Evolutionary conservation across 2,797 vertebrate species (phyloP), one percentile per base, ranked within the genome.

Genomic region (Muraenolepis orangiensis): DNA sequence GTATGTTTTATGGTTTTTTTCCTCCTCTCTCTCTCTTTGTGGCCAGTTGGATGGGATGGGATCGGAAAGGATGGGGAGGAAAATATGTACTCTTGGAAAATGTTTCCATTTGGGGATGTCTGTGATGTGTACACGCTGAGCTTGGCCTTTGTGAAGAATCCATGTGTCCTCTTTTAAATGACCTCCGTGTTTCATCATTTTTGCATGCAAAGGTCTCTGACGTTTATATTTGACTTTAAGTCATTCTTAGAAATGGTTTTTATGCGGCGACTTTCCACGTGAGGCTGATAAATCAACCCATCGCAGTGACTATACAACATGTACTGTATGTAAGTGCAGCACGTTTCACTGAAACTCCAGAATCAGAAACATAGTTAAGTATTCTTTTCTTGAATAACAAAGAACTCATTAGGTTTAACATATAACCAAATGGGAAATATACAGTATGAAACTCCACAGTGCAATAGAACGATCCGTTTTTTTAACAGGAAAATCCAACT

Each of bases 1-100:
- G 87, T 79, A 18, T 64, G 74, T 87, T 90, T 91, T 86, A 91
- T 85, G 78, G 83, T 86, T 86, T 86, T 80, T n/a, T n/a, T n/a
- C n/a, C n/a, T n/a, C n/a, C n/a, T n/a, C n/a, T n/a, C n/a, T n/a
- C n/a, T 85, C 85, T 85, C 82, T 77, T 71, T 31, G 72, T 70
- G 77, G 74, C n/a, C n/a, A n/a, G n/a, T 61, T 26, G 69, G 78
- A 77, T 34, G 76, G 83, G n/a, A n/a, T n/a, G n/a, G n/a, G n/a
- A n/a, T n/a, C n/a, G n/a, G n/a, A n/a, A n/a, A n/a, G n/a, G n/a
- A n/a, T n/a, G n/a, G 74, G 30, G 14, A 70, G 74, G 18, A 20
- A 67, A 84, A 83, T 74, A 64, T 64, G 57, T 13, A 26, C 57
- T 72, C 67, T 79, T 85, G 86, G 84, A 87, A n/a, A 68, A 70